Evolutionary conservation across 2,888 invertebrate species (phyloP).

Genomic region (Mantis religiosa): DNA sequence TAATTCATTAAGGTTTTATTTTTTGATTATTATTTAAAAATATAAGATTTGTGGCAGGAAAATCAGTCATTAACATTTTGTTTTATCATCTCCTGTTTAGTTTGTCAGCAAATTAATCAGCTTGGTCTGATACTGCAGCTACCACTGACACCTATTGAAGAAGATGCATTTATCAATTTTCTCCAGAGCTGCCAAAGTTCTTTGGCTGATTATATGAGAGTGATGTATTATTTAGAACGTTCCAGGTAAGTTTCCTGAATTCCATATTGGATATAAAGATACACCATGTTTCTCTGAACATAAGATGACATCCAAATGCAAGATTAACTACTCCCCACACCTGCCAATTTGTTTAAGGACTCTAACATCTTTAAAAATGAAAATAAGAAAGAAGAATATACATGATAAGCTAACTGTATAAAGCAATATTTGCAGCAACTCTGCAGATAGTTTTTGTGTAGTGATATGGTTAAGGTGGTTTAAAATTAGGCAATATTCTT

Average conservation of each 20-base stretch:
- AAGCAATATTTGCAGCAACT: too few relatives aligned
- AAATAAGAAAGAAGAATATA: too few relatives aligned
- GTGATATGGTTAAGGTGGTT: too few relatives aligned
- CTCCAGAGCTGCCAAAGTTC: slow-evolving; percentile 53
- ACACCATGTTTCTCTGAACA: too few relatives aligned
- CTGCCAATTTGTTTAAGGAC: too few relatives aligned
- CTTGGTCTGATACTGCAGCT: slow-evolving; percentile 60
- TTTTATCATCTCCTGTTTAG: slow-evolving; percentile 39
- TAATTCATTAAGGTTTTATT: too few relatives aligned
- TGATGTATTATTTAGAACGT: slow-evolving; percentile 65
- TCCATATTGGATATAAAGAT: not conserved
- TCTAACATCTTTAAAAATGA: too few relatives aligned
- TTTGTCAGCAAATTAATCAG: slow-evolving; percentile 53
- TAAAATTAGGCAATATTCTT: too few relatives aligned
- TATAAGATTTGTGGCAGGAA: not conserved
- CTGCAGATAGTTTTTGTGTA: too few relatives aligned
- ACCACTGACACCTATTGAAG: slow-evolving; percentile 59
- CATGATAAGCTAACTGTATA: too few relatives aligned
- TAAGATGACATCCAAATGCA: not conserved
- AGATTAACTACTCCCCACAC: too few relatives aligned
- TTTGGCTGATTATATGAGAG: slow-evolving; percentile 60
- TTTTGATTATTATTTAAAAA: too few relatives aligned
- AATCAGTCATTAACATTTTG: not conserved
- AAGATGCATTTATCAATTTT: slow-evolving; percentile 62
- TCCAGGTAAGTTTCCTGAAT: slow-evolving; percentile 37